Percentiles rank a stretch among this genome's conserved stretches.
Conservation (phyloP, 2,113 vertebrate genomes). For the Leptodactylus fuscus region DNA sequence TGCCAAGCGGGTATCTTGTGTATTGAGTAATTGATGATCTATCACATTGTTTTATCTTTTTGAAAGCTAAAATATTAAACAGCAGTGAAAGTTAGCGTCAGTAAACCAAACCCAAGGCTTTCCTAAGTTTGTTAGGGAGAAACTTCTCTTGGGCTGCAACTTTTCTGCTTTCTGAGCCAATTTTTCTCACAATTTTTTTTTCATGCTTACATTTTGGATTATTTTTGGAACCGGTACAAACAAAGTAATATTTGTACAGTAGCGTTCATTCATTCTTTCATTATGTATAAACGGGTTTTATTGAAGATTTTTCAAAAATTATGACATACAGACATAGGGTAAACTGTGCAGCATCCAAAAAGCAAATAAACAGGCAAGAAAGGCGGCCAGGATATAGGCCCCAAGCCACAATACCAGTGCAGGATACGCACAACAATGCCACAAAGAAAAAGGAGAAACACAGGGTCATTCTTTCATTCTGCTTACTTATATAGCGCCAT, state of each 20-base stretch:
- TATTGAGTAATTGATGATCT: conserved; percentile 66
- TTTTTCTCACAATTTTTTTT: neutral
- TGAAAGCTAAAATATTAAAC: conserved; percentile 68
- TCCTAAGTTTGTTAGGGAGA: neutral
- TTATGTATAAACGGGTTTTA: too few relatives aligned
- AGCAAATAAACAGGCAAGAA: too few relatives aligned
- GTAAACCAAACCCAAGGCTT: conserved; percentile 61
- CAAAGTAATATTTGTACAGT: neutral
- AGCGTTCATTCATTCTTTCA: too few relatives aligned
- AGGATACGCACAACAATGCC: too few relatives aligned
- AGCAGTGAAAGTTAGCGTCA: conserved; percentile 59
- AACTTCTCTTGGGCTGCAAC: neutral
- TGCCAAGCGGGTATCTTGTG: conserved; percentile 65
- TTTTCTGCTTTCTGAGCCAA: neutral
- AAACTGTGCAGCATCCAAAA: too few relatives aligned
- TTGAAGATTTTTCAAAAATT: too few relatives aligned
- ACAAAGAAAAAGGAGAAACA: too few relatives aligned
- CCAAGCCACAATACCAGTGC: too few relatives aligned
- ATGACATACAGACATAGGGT: too few relatives aligned
- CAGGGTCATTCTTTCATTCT: too few relatives aligned
- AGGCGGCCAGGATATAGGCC: too few relatives aligned
- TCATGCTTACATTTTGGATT: neutral
- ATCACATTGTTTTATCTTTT: conserved; percentile 61
- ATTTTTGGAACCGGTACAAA: neutral
- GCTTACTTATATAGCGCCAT: too few relatives aligned